Base-by-base conservation (phyloP, 1,140 invertebrate genomes). In the Asbolus verrucosus region DNA sequence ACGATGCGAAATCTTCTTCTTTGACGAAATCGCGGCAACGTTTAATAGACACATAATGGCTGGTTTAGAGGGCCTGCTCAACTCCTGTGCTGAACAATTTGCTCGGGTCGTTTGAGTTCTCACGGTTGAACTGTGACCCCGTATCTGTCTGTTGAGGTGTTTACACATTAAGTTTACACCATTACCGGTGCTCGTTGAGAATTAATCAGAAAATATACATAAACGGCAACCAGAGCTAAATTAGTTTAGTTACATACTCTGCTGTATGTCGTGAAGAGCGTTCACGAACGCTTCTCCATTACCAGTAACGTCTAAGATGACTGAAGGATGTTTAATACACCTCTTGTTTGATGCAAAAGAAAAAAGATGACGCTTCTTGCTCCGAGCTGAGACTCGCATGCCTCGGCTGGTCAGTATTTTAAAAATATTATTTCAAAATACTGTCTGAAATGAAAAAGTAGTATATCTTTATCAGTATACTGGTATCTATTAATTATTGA, bases 101-200 rank as follows among this genome's bases (percentile, higher is more conserved):
- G 66, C 60, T 72, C 27, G 39, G 63, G 50, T 46, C 66, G 66
- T 75, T 69, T 65, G 67, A 73, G 71, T 71, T 75, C 71, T 73
- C 74, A 73, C 71, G 74, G 60, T 69, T 75, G 69, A 73, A 69
- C 74, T 75, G 16, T 46, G 67, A 73, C 66, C 69, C 41, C 18
- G 63, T 39, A 69, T 65, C 61, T 70, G 71, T 73, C 67, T 69
- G 68, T 69, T 39, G 61, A 75, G 63, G 71, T 75, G 74, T 75
- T 75, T 73, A 73, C 69, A 73, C 70, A 75, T 75, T 71, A 73
- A 73, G 65, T 73, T 71, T 73, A 65, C 67, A 61, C 71, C 41
- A 70, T 73, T 67, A 70, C 67, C 16, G 5, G 60, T 43, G 11
- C 65, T 70, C 27, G 54, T 30, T 19, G 67, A 21, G 67, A 65